phyloP scores from a whole-genome alignment of 2,797 vertebrate species.

The Protosalanx chinensis region DNA sequence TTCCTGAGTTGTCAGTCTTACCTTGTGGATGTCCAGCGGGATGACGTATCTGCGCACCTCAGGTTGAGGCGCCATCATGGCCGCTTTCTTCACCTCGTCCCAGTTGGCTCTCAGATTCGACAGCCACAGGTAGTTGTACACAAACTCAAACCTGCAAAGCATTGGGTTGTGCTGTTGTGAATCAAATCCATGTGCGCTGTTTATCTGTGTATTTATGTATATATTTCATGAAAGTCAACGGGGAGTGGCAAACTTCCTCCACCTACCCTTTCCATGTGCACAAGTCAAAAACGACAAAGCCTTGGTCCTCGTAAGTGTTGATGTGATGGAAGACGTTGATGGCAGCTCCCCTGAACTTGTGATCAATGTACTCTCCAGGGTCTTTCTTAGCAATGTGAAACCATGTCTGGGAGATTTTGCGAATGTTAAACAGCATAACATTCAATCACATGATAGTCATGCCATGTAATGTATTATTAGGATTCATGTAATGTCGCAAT shows the following conservation, averaged over 20 bases:
- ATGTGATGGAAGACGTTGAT: conserved; percentile 99
- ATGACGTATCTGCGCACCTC: conserved; percentile 93
- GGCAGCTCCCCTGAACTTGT: conserved; percentile 87
- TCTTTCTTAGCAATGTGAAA: conserved; percentile 91
- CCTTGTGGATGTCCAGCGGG: conserved; percentile 87
- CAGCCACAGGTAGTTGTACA: conserved; percentile 97
- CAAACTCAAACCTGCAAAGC: conserved; percentile 87
- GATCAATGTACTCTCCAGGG: conserved; percentile 86
- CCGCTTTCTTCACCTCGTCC: conserved; percentile 93
- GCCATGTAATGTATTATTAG: neutral
- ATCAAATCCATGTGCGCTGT: neutral
- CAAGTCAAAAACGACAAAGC: conserved; percentile 88
- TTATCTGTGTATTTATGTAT: neutral
- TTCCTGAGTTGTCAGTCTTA: conserved; percentile 39
- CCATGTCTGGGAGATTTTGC: conserved; percentile 79
- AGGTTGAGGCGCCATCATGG: conserved; percentile 92
- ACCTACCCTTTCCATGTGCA: conserved; percentile 95
- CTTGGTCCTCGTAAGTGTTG: conserved; percentile 91
- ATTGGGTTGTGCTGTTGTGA: neutral
- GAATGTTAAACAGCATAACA: neutral
- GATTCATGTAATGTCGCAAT: neutral
- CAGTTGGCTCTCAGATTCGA: conserved; percentile 92
- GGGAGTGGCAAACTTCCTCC: neutral
- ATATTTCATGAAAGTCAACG: neutral
- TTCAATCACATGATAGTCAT: neutral